Conservation (phyloP, 1,140 invertebrate genomes). For the Drosophila parabipectinata region DNA sequence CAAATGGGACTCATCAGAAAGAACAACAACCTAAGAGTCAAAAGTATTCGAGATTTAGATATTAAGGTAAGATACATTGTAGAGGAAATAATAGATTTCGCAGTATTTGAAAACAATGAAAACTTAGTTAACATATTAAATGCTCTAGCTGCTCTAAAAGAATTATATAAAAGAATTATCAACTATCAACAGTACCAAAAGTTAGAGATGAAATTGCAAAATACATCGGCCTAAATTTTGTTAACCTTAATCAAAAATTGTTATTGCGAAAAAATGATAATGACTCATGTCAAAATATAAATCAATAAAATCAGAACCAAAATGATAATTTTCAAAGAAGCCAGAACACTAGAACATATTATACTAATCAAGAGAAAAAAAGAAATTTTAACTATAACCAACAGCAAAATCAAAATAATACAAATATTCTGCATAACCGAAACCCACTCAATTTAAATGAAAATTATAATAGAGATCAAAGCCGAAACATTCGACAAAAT, state of each 20-base stretch:
- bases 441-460: background rate
- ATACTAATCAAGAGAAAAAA: too few species aligned
- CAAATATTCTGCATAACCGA: background rate
- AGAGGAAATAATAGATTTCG: constrained; percentile 1
- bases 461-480: background rate
- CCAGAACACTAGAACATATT: too few species aligned
- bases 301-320: too few species aligned
- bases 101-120: constrained; percentile 1
- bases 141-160: background rate
- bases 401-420: background rate
- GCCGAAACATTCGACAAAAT: background rate
- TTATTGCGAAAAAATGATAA: background rate
- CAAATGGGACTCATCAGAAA: background rate
- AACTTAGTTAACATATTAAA: background rate
- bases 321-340: too few species aligned
- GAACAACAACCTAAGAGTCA: constrained; percentile 1
- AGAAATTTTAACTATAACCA: too few species aligned
- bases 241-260: background rate
- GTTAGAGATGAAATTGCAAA: background rate
- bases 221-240: background rate
- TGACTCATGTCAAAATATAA: too few species aligned
- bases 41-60: background rate
- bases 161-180: too few species aligned
- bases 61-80: background rate
- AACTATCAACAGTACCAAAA: background rate